These are phyloP conservation scores for Ruditapes philippinarum DNA, from an alignment of 1,140 invertebrate species.

Conservation along the genomic window DNA sequence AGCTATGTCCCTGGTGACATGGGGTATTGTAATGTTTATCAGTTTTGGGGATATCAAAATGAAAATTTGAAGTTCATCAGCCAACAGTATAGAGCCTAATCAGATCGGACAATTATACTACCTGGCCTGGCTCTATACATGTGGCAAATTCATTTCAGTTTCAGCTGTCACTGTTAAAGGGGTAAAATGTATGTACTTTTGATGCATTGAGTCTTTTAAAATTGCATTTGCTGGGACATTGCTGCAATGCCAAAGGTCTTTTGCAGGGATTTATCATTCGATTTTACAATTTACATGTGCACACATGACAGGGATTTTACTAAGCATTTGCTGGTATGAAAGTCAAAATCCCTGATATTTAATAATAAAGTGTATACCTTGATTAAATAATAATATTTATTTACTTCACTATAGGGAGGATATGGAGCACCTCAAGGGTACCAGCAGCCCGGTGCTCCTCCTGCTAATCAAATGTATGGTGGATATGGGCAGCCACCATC, in stretches of 20 bases:
- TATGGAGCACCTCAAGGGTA: slow-evolving; percentile 62
- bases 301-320: background rate
- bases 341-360: background rate
- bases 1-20: background rate
- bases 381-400: too few relatives aligned
- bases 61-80: too few relatives aligned
- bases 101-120: too few relatives aligned
- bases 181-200: too few relatives aligned
- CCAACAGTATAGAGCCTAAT: too few relatives aligned
- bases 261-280: background rate
- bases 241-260: background rate
- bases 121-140: too few relatives aligned
- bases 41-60: too few relatives aligned
- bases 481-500: slow-evolving; percentile 24
- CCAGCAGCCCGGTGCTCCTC: slow-evolving; percentile 53
- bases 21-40: too few relatives aligned
- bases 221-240: background rate
- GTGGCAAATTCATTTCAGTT: too few relatives aligned
- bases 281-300: background rate
- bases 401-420: slow-evolving; percentile 37
- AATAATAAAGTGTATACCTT: background rate
- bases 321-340: background rate
- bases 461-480: slow-evolving; percentile 46
- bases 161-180: too few relatives aligned
- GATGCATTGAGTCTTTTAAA: background rate